Conservation (phyloP, 37 sponge, comb jelly and placozoan species). For the Amphimedon queenslandica region DNA sequence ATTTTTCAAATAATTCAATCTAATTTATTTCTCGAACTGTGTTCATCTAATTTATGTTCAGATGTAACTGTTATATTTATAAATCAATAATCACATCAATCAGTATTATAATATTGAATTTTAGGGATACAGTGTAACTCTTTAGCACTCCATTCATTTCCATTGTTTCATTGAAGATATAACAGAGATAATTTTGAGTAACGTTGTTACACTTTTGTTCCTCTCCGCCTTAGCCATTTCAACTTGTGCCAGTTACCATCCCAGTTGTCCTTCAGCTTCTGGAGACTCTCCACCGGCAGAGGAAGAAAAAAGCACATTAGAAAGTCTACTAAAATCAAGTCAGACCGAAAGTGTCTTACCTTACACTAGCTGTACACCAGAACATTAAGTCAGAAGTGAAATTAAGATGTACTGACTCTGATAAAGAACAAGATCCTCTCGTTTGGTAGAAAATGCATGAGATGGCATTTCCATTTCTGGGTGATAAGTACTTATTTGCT, state of each 20-base stretch:
- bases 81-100: too few species aligned
- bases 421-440: constrained; percentile 12
- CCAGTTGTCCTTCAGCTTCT: neutral
- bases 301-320: neutral
- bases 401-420: constrained; percentile 5
- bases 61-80: too few species aligned
- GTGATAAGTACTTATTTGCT: constrained; percentile 15
- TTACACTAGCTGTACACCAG: neutral
- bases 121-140: too few species aligned
- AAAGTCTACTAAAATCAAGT: neutral
- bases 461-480: neutral
- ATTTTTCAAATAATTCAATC: too few species aligned
- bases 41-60: too few species aligned
- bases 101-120: too few species aligned
- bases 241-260: neutral
- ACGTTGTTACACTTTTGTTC: neutral
- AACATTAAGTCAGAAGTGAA: neutral
- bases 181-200: neutral
- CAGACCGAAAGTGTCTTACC: neutral
- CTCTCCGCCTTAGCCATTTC: neutral
- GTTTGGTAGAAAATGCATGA: constrained; percentile 30
- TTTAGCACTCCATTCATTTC: too few species aligned
- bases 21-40: too few species aligned
- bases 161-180: neutral
- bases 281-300: neutral